Evolutionary conservation across 2,888 invertebrate species (phyloP), one percentile per base, ranked within the genome.

Genomic region (Arctia plantaginis): DNA sequence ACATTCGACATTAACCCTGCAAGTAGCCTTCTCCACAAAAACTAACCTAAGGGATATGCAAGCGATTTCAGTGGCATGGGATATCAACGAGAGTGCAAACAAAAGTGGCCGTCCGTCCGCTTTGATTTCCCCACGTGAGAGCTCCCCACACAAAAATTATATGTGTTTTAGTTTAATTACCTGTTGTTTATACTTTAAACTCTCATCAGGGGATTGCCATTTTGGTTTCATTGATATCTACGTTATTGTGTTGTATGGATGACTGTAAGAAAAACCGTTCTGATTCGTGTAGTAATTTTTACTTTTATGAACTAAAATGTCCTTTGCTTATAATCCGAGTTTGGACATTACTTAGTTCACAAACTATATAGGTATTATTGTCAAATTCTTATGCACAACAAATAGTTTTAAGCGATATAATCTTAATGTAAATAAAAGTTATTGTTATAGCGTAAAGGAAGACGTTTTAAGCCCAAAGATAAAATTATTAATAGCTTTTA

Each of bases 41-140:
- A 66, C 1, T 27, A 71, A 70, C 76, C 80, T 77, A 72, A 79
- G 77, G 93, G 94, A 93, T 93, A 92, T 92, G 90, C 86, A 78
- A 78, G 89, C 90, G 93, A 93, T 93, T 91, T 90, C 90, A 92
- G 83, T 90, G 87, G 87, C 81, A 82, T 86, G 85, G 92, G 93
- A 91, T 94, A 93, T 94, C 91, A 95, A 94, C 93, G 93, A 94
- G 94, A 91, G 86, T 85, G 91, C 92, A 94, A 95, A 95, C 94
- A 94, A 87, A 89, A 86, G 85, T 86, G 87, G 82, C 81, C 86
- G 86, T 83, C 85, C 84, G 85, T 76, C 77, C 90, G 89, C 93
- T 92, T 92, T 92, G 92, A 93, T 91, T 92, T 86, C 85, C 84
- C 84, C 69, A 66, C n/a, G 82, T 86, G 81, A 90, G 90, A 85